These are phyloP conservation scores for Drosophila prostipennis DNA, from an alignment of 2,888 invertebrate species.

Conservation along the genomic window DNA sequence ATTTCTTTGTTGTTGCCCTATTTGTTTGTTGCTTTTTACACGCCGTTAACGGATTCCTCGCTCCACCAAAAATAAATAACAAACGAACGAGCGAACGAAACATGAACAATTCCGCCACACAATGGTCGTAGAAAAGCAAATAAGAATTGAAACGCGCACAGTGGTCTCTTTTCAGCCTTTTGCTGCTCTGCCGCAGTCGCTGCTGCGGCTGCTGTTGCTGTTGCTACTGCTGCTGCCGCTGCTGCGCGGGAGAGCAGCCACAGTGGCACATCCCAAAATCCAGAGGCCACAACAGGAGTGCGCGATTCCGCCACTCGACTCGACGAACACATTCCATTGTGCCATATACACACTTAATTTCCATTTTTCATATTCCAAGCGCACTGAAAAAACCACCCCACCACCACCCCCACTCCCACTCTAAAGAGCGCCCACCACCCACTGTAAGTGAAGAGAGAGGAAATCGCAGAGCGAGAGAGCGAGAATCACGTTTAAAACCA, in stretches of 20 bases:
- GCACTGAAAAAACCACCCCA: conserved; percentile 43
- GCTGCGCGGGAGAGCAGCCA: conserved; percentile 45
- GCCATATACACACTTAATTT: conserved; percentile 80
- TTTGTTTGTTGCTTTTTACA: conserved; percentile 37
- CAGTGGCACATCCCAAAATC: conserved; percentile 45
- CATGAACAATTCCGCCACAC: conserved; percentile 77
- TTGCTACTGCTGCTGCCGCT: conserved; percentile 25
- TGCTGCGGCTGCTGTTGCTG: conserved; percentile 13
- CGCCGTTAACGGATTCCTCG: conserved; percentile 20
- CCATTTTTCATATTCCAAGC: conserved; percentile 80
- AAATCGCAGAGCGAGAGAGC: background rate
- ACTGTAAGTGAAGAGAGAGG: conserved; percentile 13
- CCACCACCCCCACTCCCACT: conserved; percentile 47
- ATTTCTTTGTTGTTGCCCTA: conserved; percentile 17
- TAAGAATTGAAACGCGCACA: conserved; percentile 76
- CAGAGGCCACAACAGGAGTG: conserved; percentile 58
- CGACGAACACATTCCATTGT: conserved; percentile 76
- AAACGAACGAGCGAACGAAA: conserved; percentile 63
- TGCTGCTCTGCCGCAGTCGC: conserved; percentile 30
- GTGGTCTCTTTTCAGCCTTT: conserved; percentile 33
- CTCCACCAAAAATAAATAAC: conserved; percentile 47
- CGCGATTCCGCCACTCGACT: conserved; percentile 44
- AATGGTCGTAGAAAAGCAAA: conserved; percentile 78
- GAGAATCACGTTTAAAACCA: conserved; percentile 7
- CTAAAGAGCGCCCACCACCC: conserved; percentile 26